Evolutionary conservation across 2,888 invertebrate species (phyloP), one percentile per base, ranked within the genome.

Genomic region (Euplexia lucipara): DNA sequence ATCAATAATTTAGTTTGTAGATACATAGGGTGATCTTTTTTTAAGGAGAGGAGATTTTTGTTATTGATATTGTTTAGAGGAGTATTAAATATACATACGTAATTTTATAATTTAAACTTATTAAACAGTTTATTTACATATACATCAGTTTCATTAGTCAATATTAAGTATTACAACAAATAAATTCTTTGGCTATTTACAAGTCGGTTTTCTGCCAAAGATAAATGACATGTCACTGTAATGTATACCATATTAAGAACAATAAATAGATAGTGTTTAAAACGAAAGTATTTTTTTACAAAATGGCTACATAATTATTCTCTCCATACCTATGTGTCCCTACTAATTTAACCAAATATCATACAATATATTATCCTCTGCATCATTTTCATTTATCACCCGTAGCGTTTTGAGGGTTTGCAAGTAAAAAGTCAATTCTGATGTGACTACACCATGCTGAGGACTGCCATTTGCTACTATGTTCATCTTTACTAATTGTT

Each of bases 401-500:
- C 97, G 97, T 35, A 98, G 94, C 80, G 97, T 97, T 87, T 97
- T 97, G 83, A 99, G 95, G 63, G 98, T 98, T 93, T 98, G 98
- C 85, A 98, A 96, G 90, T 99, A 99, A 93, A 98, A 98, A 70
- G 98, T 98, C 85, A 98, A 93, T 94, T 99, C 99, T 9, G 98
- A 98, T 37, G 98, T 98, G n/a, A 99, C 98, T 58, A 98, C 97
- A 44, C 99, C 99, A 90, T 99, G 99, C 88, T 99, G 98, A 2
- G 99, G 99, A 51, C 99, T 99, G n/a, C 99, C 99, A 94, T 99
- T 98, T 82, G 98, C 99, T 62, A 97, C 97, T 79, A 99, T 98
- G 87, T 98, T 98, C 96, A 99, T 97, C 90, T 97, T 97, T 3
- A 96, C 88, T 79, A 99, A 95, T 88, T 98, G 98, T 84, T 98